phyloP scores from a whole-genome alignment of 2,797 vertebrate species.

The Trachops cirrhosus region DNA sequence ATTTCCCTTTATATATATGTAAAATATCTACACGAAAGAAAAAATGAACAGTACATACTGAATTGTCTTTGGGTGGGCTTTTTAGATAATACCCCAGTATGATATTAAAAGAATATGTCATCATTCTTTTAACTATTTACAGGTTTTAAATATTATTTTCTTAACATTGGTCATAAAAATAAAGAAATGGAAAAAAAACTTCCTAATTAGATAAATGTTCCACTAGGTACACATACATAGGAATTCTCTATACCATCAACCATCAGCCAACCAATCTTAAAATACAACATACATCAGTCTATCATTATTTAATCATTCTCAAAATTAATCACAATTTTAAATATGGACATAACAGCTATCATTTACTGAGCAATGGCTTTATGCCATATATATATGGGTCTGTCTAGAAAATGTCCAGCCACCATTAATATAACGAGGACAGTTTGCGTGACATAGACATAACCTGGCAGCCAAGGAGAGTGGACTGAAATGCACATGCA shows the following conservation, averaged over 20 bases:
- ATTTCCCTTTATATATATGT: background rate
- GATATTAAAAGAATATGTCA: background rate
- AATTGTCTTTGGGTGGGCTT: background rate
- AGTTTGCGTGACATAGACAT: background rate
- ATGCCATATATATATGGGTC: background rate
- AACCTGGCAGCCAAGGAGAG: background rate
- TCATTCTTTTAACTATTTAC: background rate
- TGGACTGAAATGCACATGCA: background rate
- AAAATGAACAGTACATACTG: background rate
- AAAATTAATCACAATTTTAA: slow-evolving; percentile 23
- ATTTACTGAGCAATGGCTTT: background rate
- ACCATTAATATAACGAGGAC: background rate
- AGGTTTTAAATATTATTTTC: background rate
- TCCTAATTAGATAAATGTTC: background rate
- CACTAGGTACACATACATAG: background rate
- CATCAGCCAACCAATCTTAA: background rate
- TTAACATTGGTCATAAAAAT: background rate
- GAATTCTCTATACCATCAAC: background rate
- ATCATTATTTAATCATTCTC: slow-evolving; percentile 9
- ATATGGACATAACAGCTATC: background rate
- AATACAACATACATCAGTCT: background rate
- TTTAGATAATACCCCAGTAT: background rate
- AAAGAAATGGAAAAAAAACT: background rate
- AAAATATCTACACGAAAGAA: background rate
- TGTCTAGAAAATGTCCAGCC: background rate